Evolutionary conservation across 2,888 invertebrate genomes (phyloP), one percentile per base, ranked within the genome.

Genomic region (Rhynchonema sp.): DNA sequence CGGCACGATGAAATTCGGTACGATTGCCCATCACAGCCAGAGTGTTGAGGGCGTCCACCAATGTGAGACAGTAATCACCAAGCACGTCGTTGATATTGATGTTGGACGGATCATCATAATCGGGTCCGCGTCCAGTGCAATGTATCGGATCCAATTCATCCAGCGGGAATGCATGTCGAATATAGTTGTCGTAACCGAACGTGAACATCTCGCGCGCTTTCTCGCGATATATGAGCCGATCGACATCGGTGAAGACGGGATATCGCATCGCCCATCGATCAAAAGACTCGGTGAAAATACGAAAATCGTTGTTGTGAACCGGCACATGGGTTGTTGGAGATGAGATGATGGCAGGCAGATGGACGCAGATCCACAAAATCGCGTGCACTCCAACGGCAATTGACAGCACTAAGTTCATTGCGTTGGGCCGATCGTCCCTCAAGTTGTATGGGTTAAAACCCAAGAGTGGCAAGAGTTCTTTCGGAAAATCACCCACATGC

Each of bases 41-140:
- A 1, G 81, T 81, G 67, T 80, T 80, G 61, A 82, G 70, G 6
- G 80, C 72, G 71, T 82, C 82, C 30, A 82, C 75, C 58, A 82
- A 70, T 2, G 80, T 81, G 49, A 82, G 73, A 52, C 79, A 79
- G 69, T 80, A 82, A 67, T 82, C 81, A 52, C 82, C 82, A 2
- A 82, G 73, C 13, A 80, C 80, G 73, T 82, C 82, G 73, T 82
- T 82, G 61, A 82, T 81, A 68, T 82, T 82, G 63, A 82, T 80
- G 68, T 82, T 82, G 76, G 72, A 81, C 80, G 80, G 80, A 73
- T 81, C 77, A 2, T 76, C 77, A 69, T 78, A 74, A 72, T 82
- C 82, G 46, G 80, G 81, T 52, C 82, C 82, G 65, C 82, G 73
- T 38, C 82, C 82, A 52, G 70, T 74, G 68, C 82, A 82, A 64